Evolutionary conservation across 2,113 vertebrate species (phyloP).

Genomic region (Oxyruncus cristatus): DNA sequence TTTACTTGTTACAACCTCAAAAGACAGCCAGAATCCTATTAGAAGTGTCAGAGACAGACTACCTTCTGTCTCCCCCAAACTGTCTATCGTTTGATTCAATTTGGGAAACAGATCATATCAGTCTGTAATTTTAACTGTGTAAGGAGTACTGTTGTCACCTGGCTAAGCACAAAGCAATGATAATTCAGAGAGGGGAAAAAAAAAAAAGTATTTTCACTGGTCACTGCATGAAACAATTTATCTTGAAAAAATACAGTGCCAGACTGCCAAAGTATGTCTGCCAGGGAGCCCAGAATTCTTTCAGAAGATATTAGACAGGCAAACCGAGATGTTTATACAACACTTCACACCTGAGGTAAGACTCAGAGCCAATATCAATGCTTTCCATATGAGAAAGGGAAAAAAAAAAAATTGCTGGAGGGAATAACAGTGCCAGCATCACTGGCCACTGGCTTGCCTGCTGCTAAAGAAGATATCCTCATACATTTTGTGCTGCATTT

Average conservation of each 20-base stretch:
- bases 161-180: neutral
- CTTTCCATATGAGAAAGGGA: constrained; percentile 17
- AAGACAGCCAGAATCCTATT: neutral
- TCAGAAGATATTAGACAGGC: constrained; percentile 22
- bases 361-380: constrained; percentile 17
- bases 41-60: neutral
- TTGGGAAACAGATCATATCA: neutral
- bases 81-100: neutral
- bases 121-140: neutral
- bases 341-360: constrained; percentile 29
- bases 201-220: neutral
- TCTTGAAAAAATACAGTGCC: neutral
- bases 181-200: rapidly evolving
- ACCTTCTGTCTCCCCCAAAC: neutral
- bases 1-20: neutral
- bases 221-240: constrained; percentile 9
- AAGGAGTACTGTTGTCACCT: neutral
- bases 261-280: neutral
- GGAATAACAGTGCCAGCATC: neutral
- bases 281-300: constrained; percentile 37
- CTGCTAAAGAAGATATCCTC: neutral
- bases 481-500: neutral
- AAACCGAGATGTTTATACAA: constrained; percentile 22
- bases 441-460: neutral
- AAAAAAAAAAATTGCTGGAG: neutral